Evolutionary conservation across 1,140 invertebrate genomes (phyloP).

Genomic region (Hypsibius dujardini): DNA sequence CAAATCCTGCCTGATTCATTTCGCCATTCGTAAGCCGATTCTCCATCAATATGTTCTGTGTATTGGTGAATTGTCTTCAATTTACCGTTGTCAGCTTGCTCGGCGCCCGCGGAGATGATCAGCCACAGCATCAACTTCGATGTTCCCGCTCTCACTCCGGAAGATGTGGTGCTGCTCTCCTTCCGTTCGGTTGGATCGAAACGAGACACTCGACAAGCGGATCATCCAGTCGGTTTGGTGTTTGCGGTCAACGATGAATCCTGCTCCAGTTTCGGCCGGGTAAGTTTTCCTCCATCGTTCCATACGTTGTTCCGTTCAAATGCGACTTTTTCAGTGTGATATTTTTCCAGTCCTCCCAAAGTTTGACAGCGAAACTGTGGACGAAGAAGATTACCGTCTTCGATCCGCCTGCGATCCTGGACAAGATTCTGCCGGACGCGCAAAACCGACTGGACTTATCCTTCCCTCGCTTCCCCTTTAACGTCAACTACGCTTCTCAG

Average conservation of each 20-base stretch:
- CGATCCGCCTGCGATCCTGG: background rate
- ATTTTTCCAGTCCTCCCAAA: background rate
- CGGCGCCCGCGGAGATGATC: background rate
- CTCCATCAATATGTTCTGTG: no score
- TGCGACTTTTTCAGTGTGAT: no score
- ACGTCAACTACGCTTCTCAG: background rate
- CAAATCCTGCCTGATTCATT: slow-evolving; percentile 2
- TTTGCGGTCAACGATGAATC: background rate
- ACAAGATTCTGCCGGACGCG: background rate
- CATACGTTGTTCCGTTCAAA: no score
- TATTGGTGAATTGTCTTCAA: no score
- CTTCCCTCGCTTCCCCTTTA: background rate
- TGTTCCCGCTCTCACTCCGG: background rate
- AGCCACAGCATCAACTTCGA: background rate
- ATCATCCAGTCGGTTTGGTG: background rate
- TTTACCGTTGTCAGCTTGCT: background rate
- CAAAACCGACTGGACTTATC: background rate
- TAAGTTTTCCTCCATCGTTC: background rate
- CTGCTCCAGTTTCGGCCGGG: background rate
- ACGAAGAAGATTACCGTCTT: background rate
- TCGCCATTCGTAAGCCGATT: background rate
- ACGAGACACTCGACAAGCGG: background rate
- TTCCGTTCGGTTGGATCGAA: background rate
- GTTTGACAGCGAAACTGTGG: background rate
- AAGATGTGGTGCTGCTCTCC: background rate